Conservation (phyloP, 2,797 vertebrate genomes). For the Momotus momota region DNA sequence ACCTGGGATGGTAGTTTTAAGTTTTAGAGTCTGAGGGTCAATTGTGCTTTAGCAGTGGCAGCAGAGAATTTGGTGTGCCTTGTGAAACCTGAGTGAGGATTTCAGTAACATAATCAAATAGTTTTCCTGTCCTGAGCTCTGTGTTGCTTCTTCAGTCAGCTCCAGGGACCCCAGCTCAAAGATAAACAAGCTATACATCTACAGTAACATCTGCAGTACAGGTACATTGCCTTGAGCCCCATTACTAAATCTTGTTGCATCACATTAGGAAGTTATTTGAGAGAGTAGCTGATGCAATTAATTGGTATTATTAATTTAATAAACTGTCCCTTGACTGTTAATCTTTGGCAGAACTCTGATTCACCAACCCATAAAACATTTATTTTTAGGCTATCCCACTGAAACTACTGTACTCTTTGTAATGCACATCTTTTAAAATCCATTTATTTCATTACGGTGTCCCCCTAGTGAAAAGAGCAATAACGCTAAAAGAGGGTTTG, state of each 20-base stretch:
- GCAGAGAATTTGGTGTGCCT: not conserved
- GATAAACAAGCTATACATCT: not conserved
- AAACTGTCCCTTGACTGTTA: not conserved
- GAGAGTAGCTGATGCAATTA: conserved; percentile 22
- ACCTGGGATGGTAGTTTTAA: not conserved
- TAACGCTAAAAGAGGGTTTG: conserved; percentile 49
- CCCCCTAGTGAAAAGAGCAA: conserved; percentile 30
- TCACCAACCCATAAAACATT: not conserved
- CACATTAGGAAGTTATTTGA: not conserved
- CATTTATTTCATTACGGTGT: conserved; percentile 10
- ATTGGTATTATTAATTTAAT: conserved; percentile 34
- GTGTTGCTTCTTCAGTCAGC: not conserved
- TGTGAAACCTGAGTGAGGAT: not conserved
- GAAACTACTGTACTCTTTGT: not conserved
- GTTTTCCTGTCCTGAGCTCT: not conserved
- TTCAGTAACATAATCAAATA: not conserved
- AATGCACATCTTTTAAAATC: conserved; percentile 49
- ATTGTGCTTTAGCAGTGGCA: not conserved
- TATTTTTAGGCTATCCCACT: not conserved
- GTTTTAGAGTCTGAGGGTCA: not conserved
- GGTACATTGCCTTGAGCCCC: not conserved
- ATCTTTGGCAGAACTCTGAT: not conserved
- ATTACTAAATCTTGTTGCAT: not conserved
- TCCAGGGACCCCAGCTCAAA: not conserved
- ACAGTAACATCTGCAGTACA: not conserved